These are phyloP conservation scores for Schizotus pectinicornis DNA, from an alignment of 2,888 invertebrate genomes.

Conservation along the genomic window DNA sequence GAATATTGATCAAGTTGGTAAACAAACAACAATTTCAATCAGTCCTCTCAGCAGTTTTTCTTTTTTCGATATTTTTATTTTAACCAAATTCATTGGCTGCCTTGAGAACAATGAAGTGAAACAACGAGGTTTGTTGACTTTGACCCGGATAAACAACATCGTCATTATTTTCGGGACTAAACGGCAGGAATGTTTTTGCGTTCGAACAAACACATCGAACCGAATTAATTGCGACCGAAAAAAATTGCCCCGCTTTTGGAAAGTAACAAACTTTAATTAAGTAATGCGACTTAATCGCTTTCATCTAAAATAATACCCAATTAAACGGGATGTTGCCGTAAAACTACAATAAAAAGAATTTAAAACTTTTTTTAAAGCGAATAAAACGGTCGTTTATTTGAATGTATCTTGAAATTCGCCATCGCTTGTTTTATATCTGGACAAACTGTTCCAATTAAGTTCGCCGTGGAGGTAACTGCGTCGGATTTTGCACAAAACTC, in stretches of 20 bases:
- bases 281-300: slow-evolving; percentile 4
- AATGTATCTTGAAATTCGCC: slow-evolving; percentile 6
- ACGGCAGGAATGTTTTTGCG: too few species aligned
- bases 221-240: not conserved
- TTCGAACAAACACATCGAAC: not conserved
- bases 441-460: not conserved
- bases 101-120: too few species aligned
- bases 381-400: slow-evolving; percentile 10
- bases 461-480: not conserved
- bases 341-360: slow-evolving; percentile 13
- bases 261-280: slow-evolving; percentile 9
- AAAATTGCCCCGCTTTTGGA: not conserved
- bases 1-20: not conserved
- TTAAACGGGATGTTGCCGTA: slow-evolving; percentile 6
- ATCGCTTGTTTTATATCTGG: not conserved
- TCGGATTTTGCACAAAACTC: not conserved
- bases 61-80: too few species aligned
- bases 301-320: slow-evolving; percentile 8
- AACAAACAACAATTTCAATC: not conserved
- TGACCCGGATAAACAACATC: too few species aligned
- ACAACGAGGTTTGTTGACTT: too few species aligned
- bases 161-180: too few species aligned
- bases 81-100: too few species aligned
- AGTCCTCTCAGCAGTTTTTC: too few species aligned
- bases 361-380: slow-evolving; percentile 9